Evolutionary conservation across 2,888 invertebrate species (phyloP).

Genomic region (Cephonodes hylas): DNA sequence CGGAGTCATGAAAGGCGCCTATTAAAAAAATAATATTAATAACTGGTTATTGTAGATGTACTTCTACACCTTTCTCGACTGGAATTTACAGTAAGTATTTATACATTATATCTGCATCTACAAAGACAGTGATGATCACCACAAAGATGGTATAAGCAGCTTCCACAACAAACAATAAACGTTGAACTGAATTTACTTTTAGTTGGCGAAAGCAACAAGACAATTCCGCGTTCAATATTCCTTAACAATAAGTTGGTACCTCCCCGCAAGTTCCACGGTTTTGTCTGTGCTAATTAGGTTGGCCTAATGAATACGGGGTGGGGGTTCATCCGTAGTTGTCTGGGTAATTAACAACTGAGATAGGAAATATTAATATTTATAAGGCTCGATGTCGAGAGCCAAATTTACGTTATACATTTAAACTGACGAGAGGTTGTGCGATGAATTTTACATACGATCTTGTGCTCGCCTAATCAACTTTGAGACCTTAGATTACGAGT

Average conservation of each 20-base stretch:
- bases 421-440: slow-evolving; percentile 46
- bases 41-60: too few relatives aligned
- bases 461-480: slow-evolving; percentile 35
- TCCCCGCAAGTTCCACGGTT: slow-evolving; percentile 48
- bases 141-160: neutral
- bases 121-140: neutral
- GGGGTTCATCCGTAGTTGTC: slow-evolving; percentile 68
- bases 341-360: slow-evolving; percentile 73
- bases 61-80: neutral
- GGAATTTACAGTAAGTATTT: neutral
- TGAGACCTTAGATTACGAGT: slow-evolving; percentile 26
- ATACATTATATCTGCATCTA: neutral
- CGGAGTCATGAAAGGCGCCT: too few relatives aligned
- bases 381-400: slow-evolving; percentile 48
- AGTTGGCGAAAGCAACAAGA: slow-evolving; percentile 20
- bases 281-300: slow-evolving; percentile 71
- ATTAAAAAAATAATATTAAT: too few relatives aligned
- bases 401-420: slow-evolving; percentile 59
- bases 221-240: slow-evolving; percentile 29
- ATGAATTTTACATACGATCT: slow-evolving; percentile 64
- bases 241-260: slow-evolving; percentile 50
- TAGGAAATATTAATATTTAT: slow-evolving; percentile 78
- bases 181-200: slow-evolving; percentile 15
- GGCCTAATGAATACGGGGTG: slow-evolving; percentile 69
- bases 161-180: slow-evolving; percentile 12